Evolutionary conservation across 1,140 invertebrate genomes (phyloP).

Genomic region (Tribolium madens): DNA sequence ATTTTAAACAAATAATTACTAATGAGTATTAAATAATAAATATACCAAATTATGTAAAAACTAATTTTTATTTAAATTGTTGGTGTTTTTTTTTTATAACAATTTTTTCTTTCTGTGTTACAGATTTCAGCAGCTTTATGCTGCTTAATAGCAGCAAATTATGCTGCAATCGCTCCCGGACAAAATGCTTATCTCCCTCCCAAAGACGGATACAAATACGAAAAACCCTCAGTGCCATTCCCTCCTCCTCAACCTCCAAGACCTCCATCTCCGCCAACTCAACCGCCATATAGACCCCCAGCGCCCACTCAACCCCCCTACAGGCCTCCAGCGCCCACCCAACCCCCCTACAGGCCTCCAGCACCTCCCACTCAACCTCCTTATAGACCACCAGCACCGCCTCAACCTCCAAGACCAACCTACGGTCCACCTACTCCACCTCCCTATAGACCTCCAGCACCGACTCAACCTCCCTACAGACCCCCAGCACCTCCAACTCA

Average conservation of each 20-base stretch:
- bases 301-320: conserved; percentile 52
- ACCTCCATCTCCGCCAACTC: conserved; percentile 48
- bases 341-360: conserved; percentile 58
- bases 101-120: conserved; percentile 48
- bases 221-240: conserved; percentile 71
- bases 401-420: conserved; percentile 55
- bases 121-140: conserved; percentile 65
- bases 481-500: conserved; percentile 35
- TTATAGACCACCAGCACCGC: conserved; percentile 47
- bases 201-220: conserved; percentile 69
- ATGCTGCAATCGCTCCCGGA: conserved; percentile 66
- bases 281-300: conserved; percentile 48
- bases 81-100: too few species aligned
- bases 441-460: conserved; percentile 49
- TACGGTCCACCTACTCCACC: conserved; percentile 53
- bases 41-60: too few species aligned
- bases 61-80: too few species aligned
- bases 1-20: too few species aligned
- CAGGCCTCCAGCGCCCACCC: conserved; percentile 48
- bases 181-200: conserved; percentile 76
- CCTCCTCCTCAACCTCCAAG: conserved; percentile 63
- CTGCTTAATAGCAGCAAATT: conserved; percentile 61
- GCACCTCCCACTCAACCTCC: conserved; percentile 55
- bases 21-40: too few species aligned
- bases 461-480: conserved; percentile 27